phyloP scores from a whole-genome alignment of 2,113 vertebrate genomes.

The Paralichthys olivaceus region DNA sequence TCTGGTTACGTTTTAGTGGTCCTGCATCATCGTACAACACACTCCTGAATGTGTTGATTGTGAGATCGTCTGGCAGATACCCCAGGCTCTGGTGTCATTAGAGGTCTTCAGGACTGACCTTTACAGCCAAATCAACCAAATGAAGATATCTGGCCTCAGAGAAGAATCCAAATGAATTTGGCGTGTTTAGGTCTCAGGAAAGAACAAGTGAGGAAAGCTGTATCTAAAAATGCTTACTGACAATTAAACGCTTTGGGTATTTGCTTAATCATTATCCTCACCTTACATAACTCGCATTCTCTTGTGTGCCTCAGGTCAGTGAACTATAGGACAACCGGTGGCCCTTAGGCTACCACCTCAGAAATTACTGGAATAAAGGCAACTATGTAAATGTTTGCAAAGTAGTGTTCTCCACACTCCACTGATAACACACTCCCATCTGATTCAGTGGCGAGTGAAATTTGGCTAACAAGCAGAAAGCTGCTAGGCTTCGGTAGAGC shows the following conservation, averaged over 20 bases:
- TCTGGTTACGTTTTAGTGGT: conserved; percentile 68
- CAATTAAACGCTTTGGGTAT: not conserved
- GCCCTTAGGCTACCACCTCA: conserved; percentile 24
- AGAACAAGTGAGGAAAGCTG: conserved; percentile 14
- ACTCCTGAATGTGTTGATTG: conserved; percentile 61
- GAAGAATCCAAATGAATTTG: conserved; percentile 65
- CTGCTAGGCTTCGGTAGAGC: conserved; percentile 31
- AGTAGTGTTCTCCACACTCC: conserved; percentile 19
- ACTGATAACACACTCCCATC: conserved; percentile 28
- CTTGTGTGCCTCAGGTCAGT: conserved; percentile 40
- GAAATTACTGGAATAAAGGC: conserved; percentile 17
- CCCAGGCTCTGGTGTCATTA: conserved; percentile 52
- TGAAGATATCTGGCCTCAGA: conserved; percentile 59
- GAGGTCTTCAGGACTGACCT: conserved; percentile 69
- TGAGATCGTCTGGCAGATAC: conserved; percentile 67
- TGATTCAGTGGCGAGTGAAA: conserved; percentile 38
- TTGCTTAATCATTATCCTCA: conserved; percentile 55
- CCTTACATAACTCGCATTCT: conserved; percentile 29
- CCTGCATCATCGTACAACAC: conserved; percentile 60
- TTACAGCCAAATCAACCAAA: conserved; percentile 66
- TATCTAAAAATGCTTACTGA: conserved; percentile 27
- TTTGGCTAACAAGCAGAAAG: conserved; percentile 39
- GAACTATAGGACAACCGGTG: conserved; percentile 21
- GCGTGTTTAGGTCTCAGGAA: conserved; percentile 12
- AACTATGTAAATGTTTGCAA: conserved; percentile 45